Evolutionary conservation across 2,113 vertebrate species (phyloP), one percentile per base, ranked within the genome.

Genomic region (Bungarus multicinctus): DNA sequence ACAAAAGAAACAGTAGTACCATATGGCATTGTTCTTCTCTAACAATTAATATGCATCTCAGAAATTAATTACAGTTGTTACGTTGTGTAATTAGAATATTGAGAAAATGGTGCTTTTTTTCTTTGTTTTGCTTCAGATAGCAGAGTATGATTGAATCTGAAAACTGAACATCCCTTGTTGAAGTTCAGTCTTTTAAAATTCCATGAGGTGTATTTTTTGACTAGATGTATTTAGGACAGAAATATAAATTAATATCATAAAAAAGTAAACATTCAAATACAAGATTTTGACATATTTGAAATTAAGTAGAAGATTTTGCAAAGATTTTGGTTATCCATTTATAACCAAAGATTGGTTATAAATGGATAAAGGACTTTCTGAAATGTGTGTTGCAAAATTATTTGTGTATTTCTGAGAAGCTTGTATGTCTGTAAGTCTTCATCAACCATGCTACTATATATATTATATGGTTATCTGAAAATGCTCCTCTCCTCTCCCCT

Each of bases 71-170:
- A 81, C 34, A 81, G 74, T 22, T 81, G 6, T 16, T 43, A 87
- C 50, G n/a, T 14, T 64, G 20, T 90, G 91, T 90, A 86, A 85
- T 88, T 64, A 94, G 87, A 87, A 92, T 85, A 93, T 81, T 52
- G n/a, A 95, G 90, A 81, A 96, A 96, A 94, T 34, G 93, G 3
- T 10, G n/a, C 7, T 22, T 22, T 10, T 25, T 89, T 39, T 88
- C 81, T 88, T 55, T n/a, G 3, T 45, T 54, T 39, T 22, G 2
- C 23, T 43, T 69, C 30, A 74, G 90, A 16, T 58, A 86, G 5
- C 81, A 91, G 18, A 88, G 11, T 91, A 47, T 57, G 1, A 30
- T n/a, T 87, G 54, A 55, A 34, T 22, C 18, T 55, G n/a, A 25
- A 55, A 7, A 5, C n/a, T 88, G n/a, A 53, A 88, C 7, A 54